phyloP scores from a whole-genome alignment of 2,888 invertebrate genomes.

The Lydus trimaculatus region DNA sequence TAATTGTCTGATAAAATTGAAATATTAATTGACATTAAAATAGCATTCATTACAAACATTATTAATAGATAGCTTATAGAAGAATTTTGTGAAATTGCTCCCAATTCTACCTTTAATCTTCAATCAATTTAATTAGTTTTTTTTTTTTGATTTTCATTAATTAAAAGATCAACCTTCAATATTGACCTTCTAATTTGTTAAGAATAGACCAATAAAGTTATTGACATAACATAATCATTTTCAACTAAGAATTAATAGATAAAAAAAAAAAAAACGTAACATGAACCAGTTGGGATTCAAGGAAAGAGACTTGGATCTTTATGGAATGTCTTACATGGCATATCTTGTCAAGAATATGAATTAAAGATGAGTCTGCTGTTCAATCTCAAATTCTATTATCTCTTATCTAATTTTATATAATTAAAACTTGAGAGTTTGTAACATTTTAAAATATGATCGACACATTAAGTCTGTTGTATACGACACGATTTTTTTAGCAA shows the following conservation, averaged over 20 bases:
- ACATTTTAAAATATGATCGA: too few species aligned
- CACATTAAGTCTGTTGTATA: too few species aligned
- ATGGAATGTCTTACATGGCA: background rate
- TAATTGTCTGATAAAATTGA: too few species aligned
- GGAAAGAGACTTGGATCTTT: background rate
- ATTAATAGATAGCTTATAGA: background rate
- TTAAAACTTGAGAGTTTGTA: too few species aligned
- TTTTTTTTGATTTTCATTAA: background rate
- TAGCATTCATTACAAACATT: too few species aligned
- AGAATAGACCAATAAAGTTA: background rate
- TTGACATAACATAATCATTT: background rate
- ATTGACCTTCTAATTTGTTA: background rate
- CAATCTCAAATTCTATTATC: background rate
- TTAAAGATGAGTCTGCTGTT: background rate
- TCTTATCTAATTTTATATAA: background rate
- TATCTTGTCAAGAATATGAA: background rate
- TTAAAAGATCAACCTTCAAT: background rate
- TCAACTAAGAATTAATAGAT: background rate
- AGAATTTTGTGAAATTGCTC: too few species aligned
- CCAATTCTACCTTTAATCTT: too few species aligned
- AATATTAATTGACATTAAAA: too few species aligned
- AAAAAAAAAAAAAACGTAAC: too few species aligned
- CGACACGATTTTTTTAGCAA: too few species aligned
- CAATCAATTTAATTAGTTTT: background rate
- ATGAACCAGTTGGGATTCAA: slow-evolving; percentile 2